Evolutionary conservation across 2,113 vertebrate species (phyloP).

Genomic region (Herpetotheres cachinnans): DNA sequence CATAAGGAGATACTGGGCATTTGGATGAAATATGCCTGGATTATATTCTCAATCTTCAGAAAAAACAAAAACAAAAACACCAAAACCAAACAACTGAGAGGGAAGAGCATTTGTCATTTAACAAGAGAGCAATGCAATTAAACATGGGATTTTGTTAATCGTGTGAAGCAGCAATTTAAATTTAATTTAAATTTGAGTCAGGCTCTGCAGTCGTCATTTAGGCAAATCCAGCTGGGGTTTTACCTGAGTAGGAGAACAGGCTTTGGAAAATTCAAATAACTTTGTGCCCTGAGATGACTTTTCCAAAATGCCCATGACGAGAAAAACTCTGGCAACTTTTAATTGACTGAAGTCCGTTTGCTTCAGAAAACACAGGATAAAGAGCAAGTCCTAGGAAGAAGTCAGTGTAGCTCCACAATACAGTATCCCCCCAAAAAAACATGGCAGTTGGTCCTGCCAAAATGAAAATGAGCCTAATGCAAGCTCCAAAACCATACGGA

Average conservation of each 20-base stretch:
- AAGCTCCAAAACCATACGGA: background rate
- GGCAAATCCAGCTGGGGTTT: conserved; percentile 58
- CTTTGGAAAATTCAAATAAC: conserved; percentile 55
- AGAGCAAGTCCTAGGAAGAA: background rate
- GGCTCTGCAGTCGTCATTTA: conserved; percentile 47
- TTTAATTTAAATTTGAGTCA: conserved; percentile 45
- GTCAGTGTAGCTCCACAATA: background rate
- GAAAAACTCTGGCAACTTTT: background rate
- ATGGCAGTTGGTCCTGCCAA: background rate
- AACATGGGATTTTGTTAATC: background rate
- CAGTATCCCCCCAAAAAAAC: background rate
- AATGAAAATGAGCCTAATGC: background rate
- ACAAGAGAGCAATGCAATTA: background rate
- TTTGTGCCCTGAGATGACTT: conserved; percentile 37
- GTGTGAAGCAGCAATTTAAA: conserved; percentile 36
- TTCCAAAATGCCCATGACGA: background rate
- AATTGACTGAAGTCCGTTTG: background rate
- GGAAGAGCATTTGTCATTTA: background rate
- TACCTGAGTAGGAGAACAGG: conserved; percentile 59
- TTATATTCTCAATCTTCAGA: background rate
- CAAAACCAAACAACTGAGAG: background rate
- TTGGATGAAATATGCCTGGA: background rate
- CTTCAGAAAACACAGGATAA: background rate
- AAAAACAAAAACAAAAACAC: no score
- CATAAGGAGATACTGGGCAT: background rate